phyloP scores from a whole-genome alignment of 2,797 vertebrate species.

The Sitta carolinensis region DNA sequence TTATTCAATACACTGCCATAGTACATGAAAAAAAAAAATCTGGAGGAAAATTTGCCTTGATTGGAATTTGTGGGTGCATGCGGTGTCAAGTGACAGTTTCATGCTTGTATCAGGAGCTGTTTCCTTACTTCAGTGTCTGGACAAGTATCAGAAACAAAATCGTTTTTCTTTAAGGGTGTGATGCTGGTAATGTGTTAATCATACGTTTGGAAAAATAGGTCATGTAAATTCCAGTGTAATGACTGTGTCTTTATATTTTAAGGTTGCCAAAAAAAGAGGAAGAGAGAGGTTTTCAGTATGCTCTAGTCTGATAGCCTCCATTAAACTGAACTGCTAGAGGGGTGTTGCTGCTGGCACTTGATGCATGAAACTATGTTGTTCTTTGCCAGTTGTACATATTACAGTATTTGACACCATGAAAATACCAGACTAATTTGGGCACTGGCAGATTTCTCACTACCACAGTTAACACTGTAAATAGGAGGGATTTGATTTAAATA shows the following conservation, averaged over 20 bases:
- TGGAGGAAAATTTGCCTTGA: slow-evolving; percentile 12
- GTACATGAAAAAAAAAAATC: background rate
- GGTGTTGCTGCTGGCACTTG: slow-evolving; percentile 13
- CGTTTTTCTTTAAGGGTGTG: slow-evolving; percentile 46
- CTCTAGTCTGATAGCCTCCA: background rate
- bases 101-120: background rate
- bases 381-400: slow-evolving; percentile 39
- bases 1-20: background rate
- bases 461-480: slow-evolving; percentile 35
- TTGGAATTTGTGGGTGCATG: background rate
- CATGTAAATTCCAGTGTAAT: slow-evolving; percentile 59
- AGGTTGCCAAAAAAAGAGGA: slow-evolving; percentile 36
- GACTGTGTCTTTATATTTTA: slow-evolving; percentile 32
- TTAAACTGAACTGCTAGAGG: background rate
- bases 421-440: slow-evolving; percentile 48
- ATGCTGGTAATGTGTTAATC: slow-evolving; percentile 42
- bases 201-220: slow-evolving; percentile 44
- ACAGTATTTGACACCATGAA: slow-evolving; percentile 53
- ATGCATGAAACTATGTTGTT: slow-evolving; percentile 21
- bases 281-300: slow-evolving; percentile 12
- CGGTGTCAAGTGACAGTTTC: background rate
- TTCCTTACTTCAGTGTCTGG: slow-evolving; percentile 35
- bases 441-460: slow-evolving; percentile 34
- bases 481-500: slow-evolving; percentile 21
- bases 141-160: slow-evolving; percentile 51